These are phyloP conservation scores for Sitta carolinensis DNA, from an alignment of 2,797 vertebrate species.

Conservation along the genomic window DNA sequence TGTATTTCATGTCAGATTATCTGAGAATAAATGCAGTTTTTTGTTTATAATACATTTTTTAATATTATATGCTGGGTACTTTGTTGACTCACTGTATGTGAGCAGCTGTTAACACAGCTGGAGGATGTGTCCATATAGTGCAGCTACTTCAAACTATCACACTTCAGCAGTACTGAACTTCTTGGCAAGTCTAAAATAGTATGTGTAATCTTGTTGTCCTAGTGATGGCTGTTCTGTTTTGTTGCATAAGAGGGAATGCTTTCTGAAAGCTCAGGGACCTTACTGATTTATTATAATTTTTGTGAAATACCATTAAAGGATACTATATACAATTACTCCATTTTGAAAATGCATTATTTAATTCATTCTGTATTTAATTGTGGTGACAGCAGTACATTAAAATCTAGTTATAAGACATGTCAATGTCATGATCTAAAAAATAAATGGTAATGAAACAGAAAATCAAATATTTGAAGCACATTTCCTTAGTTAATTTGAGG, in stretches of 20 bases:
- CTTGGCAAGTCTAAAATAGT: not conserved
- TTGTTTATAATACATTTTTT: not conserved
- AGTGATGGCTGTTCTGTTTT: not conserved
- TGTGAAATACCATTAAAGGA: not conserved
- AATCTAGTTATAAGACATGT: not conserved
- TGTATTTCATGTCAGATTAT: not conserved
- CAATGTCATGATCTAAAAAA: not conserved
- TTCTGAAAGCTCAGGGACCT: not conserved
- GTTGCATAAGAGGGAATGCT: not conserved
- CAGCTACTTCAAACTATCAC: not conserved
- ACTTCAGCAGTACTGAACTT: not conserved
- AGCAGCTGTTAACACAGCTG: not conserved
- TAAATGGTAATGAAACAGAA: not conserved
- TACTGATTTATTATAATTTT: not conserved
- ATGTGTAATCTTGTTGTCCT: fast-evolving
- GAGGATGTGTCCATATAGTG: not conserved
- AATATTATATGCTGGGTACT: not conserved
- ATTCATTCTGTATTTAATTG: not conserved
- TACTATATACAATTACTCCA: not conserved
- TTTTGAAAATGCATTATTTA: not conserved
- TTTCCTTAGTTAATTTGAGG: not conserved
- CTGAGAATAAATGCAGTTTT: not conserved
- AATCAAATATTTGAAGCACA: not conserved
- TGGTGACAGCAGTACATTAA: not conserved
- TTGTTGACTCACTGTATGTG: not conserved